Evolutionary conservation across 2,113 vertebrate genomes (phyloP).

Genomic region (Saccopteryx bilineata): DNA sequence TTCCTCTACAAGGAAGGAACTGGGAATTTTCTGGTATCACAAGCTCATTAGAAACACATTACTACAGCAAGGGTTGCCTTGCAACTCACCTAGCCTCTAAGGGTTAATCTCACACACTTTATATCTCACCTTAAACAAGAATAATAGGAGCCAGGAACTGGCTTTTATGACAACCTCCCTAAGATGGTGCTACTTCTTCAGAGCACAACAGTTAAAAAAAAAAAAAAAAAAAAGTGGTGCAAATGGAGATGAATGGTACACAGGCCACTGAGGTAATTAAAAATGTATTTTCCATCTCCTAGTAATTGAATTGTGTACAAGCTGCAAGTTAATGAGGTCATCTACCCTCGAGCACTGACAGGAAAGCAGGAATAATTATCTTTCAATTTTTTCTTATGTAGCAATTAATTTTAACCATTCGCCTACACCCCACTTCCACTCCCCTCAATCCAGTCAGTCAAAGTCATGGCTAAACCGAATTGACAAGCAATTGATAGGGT

Average conservation of each 20-base stretch:
- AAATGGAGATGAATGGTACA: constrained; percentile 94
- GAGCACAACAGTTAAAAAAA: constrained; percentile 84
- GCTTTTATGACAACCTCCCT: constrained; percentile 75
- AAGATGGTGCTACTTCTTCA: constrained; percentile 83
- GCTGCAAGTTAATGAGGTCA: constrained; percentile 97
- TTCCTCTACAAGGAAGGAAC: neutral
- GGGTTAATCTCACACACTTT: constrained; percentile 82
- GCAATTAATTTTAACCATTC: constrained; percentile 97
- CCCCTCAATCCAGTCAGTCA: constrained; percentile 90
- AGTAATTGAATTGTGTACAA: constrained; percentile 99
- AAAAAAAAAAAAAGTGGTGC: constrained; percentile 85
- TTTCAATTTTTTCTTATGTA: constrained; percentile 97
- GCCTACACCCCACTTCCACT: constrained; percentile 87
- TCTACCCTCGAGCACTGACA: constrained; percentile 95
- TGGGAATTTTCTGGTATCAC: constrained; percentile 57
- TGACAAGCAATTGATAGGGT: constrained; percentile 93
- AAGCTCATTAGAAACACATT: constrained; percentile 72
- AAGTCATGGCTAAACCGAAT: constrained; percentile 91
- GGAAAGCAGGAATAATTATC: constrained; percentile 97
- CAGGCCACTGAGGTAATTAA: constrained; percentile 95
- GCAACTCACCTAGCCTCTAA: constrained; percentile 40
- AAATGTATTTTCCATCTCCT: constrained; percentile 97
- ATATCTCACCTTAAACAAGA: constrained; percentile 78
- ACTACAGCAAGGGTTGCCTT: constrained; percentile 16
- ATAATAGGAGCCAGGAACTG: constrained; percentile 74